A percentile compares a stretch with the other conserved stretches of the same genome.
phyloP scores from a whole-genome alignment of 2,113 vertebrate genomes.

The Tetraodon nigroviridis region DNA sequence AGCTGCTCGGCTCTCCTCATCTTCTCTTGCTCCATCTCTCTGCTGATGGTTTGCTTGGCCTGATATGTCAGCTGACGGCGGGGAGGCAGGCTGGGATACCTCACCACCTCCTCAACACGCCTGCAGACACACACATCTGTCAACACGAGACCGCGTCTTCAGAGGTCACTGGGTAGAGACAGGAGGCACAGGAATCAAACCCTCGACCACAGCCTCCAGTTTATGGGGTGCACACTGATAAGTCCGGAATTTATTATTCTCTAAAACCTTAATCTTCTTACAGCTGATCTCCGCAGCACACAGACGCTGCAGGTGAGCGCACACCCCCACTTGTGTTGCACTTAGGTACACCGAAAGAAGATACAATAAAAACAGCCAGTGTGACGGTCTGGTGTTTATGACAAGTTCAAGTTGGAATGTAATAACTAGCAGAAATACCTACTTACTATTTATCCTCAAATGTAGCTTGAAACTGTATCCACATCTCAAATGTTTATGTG shows the following conservation, averaged over 20 bases:
- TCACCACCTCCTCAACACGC: slow-evolving; percentile 84
- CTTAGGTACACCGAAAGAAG: slow-evolving; percentile 9
- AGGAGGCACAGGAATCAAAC: too few species aligned
- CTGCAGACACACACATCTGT: slow-evolving; percentile 56
- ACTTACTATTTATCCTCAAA: too few species aligned
- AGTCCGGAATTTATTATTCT: slow-evolving; percentile 41
- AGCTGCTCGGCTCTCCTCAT: slow-evolving; percentile 84
- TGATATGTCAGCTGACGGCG: slow-evolving; percentile 90
- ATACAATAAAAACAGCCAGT: not conserved
- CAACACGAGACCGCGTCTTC: too few species aligned
- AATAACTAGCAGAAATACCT: too few species aligned
- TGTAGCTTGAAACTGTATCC: not conserved
- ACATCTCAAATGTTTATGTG: not conserved
- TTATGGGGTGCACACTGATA: too few species aligned
- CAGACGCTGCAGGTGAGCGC: not conserved
- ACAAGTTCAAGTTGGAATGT: too few species aligned
- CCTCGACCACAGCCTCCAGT: too few species aligned
- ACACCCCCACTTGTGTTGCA: slow-evolving; percentile 4
- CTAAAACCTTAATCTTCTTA: slow-evolving; percentile 66
- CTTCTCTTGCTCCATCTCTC: slow-evolving; percentile 91
- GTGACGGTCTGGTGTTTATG: too few species aligned
- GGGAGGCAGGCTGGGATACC: slow-evolving; percentile 80
- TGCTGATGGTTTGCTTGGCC: slow-evolving; percentile 91
- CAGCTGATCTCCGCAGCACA: slow-evolving; percentile 26
- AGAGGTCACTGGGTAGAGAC: too few species aligned